Evolutionary conservation across 1,140 invertebrate genomes (phyloP), one percentile per base, ranked within the genome.

Genomic region (Bombus superbus): DNA sequence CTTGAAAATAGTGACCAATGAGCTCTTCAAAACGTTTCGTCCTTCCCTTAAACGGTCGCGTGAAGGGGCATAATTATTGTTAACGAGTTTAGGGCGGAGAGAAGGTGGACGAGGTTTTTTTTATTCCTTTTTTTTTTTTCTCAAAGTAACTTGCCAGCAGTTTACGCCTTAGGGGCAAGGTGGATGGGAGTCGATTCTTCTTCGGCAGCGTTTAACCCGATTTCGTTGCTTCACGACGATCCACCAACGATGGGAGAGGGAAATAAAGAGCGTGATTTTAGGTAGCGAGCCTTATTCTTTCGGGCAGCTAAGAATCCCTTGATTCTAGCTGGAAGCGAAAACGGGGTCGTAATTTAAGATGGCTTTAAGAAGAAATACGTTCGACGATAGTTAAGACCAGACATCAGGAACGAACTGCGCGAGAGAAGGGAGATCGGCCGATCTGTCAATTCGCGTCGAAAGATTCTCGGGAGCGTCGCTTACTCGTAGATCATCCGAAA

Each of bases 311-410:
- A 69, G 76, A 57, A 40, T 18, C 47, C n/a, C 35, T 28, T 18
- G 9, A 22, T 35, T 59, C 76, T 28, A 22, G 57, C 40, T 3
- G 10, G 32, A 42, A 86, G 66, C 64, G 81, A 79, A 32, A 64
- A 76, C 40, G 69, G 57, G 44, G 47, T 77, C 47, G 59, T 83
- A 84, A 90, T 89, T 87, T 89, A 71, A 78, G 64, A 35, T 35
- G 69, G 44, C 75, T 84, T 82, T 44, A 71, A 82, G 42, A 59
- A 82, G 74, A 80, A 85, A 68, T 72, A 75, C 62, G 53, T 80
- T 81, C 25, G 78, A 69, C 68, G 83, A 83, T 78, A 71, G 73
- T 83, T 77, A 77, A 81, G 71, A 85, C 77, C 44, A 1, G 13
- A 44, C 69, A 79, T 79, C 76, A n/a, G 69, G 25, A 71, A 79